phyloP scores from a whole-genome alignment of 2,797 vertebrate genomes.

The Sebastes hubbsi region DNA sequence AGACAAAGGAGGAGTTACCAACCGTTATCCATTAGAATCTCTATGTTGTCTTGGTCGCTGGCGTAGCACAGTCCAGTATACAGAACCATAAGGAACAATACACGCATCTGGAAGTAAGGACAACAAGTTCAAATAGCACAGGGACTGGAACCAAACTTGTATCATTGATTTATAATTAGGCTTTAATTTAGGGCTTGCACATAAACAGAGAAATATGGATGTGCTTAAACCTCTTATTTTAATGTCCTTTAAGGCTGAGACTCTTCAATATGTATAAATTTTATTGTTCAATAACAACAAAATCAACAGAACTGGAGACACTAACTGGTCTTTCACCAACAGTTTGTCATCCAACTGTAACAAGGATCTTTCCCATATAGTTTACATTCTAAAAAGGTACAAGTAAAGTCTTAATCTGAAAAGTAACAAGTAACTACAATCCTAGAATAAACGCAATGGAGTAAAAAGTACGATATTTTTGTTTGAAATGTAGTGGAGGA shows the following conservation, averaged over 20 bases:
- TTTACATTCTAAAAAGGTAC: neutral
- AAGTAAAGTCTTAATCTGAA: neutral
- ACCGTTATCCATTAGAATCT: constrained; percentile 71
- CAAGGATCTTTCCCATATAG: neutral
- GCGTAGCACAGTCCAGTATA: constrained; percentile 1
- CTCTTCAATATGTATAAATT: neutral
- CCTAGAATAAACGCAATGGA: neutral
- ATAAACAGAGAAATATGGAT: neutral
- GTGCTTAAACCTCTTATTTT: neutral
- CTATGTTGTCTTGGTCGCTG: neutral
- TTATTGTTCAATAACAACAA: neutral
- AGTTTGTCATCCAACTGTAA: neutral
- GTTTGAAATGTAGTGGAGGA: neutral
- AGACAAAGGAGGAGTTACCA: neutral
- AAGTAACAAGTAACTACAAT: neutral
- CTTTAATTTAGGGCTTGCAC: neutral
- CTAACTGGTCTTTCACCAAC: neutral
- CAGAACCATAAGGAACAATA: constrained; percentile 41
- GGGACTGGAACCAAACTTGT: neutral
- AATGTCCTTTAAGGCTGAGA: neutral
- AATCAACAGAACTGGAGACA: neutral
- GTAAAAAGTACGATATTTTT: neutral
- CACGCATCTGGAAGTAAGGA: constrained; percentile 60
- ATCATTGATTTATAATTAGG: neutral
- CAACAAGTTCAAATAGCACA: neutral